Conservation (phyloP, 2,888 invertebrate species). For the Lypha dubia region DNA sequence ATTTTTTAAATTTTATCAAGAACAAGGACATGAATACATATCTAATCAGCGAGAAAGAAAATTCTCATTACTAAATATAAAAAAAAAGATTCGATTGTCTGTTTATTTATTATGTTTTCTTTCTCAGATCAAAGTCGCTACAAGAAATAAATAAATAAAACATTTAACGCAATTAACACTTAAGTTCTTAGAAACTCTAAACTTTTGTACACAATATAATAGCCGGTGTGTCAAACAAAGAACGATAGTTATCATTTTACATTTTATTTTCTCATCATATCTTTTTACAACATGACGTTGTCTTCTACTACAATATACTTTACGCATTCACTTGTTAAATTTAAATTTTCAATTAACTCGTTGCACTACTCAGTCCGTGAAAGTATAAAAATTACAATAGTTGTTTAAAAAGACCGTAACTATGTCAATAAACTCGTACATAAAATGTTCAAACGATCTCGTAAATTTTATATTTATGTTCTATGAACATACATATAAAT, state of each 20-base stretch:
- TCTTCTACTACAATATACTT: conserved; percentile 3
- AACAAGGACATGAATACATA: too few species aligned
- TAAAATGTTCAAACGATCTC: conserved; percentile 16
- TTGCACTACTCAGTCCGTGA: conserved; percentile 7
- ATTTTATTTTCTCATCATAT: conserved; percentile 2
- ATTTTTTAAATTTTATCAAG: too few species aligned
- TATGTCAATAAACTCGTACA: conserved; percentile 40
- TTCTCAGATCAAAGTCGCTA: neutral
- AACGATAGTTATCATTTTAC: neutral
- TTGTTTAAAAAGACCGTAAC: conserved; percentile 27
- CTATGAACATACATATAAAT: neutral
- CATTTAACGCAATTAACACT: neutral
- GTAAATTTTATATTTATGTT: neutral
- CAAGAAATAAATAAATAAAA: neutral
- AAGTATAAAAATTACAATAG: conserved; percentile 30
- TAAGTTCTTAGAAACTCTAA: neutral
- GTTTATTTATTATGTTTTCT: neutral
- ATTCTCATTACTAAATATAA: neutral
- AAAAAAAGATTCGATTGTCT: neutral
- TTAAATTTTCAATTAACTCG: conserved; percentile 37
- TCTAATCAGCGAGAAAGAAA: neutral
- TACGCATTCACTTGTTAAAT: conserved; percentile 24
- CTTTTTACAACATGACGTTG: neutral
- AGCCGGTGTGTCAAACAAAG: neutral
- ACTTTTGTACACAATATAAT: neutral